phyloP scores from a whole-genome alignment of 2,797 vertebrate genomes.

The Perodicticus potto region DNA sequence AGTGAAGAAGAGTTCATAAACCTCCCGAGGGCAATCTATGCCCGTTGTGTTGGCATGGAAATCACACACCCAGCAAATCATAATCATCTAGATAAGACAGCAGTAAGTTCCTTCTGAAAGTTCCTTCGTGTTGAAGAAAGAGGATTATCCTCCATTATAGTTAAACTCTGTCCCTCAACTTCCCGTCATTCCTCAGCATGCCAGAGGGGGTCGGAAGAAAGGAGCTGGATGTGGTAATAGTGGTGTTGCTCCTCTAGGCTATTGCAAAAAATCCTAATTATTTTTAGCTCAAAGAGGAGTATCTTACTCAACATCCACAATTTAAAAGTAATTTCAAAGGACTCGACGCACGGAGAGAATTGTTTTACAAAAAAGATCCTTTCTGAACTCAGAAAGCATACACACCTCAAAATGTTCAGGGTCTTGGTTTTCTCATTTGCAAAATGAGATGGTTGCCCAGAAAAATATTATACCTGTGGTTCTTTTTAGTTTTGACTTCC shows the following conservation, averaged over 20 bases:
- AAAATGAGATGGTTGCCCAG: neutral
- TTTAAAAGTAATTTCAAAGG: conserved; percentile 54
- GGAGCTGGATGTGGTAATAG: neutral
- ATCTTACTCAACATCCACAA: neutral
- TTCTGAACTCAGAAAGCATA: neutral
- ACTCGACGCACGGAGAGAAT: neutral
- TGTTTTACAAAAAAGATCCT: neutral
- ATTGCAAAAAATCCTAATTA: neutral
- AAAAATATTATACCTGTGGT: neutral
- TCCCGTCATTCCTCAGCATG: neutral
- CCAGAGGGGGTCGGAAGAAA: neutral
- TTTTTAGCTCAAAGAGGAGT: neutral
- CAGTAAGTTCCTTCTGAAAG: neutral
- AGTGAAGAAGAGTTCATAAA: neutral
- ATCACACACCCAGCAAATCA: neutral
- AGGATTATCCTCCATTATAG: neutral
- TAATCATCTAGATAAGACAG: neutral
- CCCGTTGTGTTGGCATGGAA: neutral
- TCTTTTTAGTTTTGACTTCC: conserved; percentile 11
- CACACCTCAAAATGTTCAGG: neutral
- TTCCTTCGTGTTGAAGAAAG: neutral
- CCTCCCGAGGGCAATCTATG: neutral
- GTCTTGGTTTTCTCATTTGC: neutral
- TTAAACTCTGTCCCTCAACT: neutral
- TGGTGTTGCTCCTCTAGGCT: neutral